These are phyloP conservation scores for Phenacoccus solenopsis DNA, from an alignment of 1,140 invertebrate species.

Conservation along the genomic window DNA sequence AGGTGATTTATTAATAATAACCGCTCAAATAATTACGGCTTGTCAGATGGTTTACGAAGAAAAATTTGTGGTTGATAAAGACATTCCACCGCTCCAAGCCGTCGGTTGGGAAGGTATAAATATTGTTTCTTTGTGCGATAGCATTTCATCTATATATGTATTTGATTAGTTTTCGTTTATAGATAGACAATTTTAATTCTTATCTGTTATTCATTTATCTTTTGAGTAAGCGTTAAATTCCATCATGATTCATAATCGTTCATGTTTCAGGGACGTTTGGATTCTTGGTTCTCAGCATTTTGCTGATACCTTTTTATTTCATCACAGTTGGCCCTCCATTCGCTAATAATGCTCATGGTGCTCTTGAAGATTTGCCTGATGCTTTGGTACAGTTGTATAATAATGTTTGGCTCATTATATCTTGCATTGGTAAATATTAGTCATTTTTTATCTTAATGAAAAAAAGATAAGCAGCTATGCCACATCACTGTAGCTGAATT, in stretches of 20 bases:
- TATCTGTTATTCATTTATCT: no score
- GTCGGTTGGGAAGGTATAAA: slow-evolving; percentile 88
- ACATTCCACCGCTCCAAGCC: slow-evolving; percentile 72
- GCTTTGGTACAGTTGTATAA: slow-evolving; percentile 68
- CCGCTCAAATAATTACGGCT: slow-evolving; percentile 77
- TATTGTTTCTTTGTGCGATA: no score
- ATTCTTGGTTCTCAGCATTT: slow-evolving; percentile 53
- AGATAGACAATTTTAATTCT: no score
- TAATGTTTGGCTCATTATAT: slow-evolving; percentile 45
- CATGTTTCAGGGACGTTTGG: slow-evolving; percentile 60
- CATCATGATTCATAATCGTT: no score
- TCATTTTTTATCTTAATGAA: background rate
- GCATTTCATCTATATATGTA: no score
- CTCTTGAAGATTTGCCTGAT: slow-evolving; percentile 75
- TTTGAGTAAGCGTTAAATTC: background rate
- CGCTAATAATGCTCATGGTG: slow-evolving; percentile 57
- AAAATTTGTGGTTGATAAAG: slow-evolving; percentile 66
- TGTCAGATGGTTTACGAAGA: slow-evolving; percentile 91
- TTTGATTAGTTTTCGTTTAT: no score
- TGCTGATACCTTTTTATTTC: slow-evolving; percentile 75
- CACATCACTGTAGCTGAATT: no score
- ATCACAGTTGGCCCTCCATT: slow-evolving; percentile 61
- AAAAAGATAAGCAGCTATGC: background rate
- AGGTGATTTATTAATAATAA: slow-evolving; percentile 84
- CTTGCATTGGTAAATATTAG: slow-evolving; percentile 44